Base-by-base conservation (phyloP, 2,113 vertebrate species). In the Aldabrachelys gigantea region DNA sequence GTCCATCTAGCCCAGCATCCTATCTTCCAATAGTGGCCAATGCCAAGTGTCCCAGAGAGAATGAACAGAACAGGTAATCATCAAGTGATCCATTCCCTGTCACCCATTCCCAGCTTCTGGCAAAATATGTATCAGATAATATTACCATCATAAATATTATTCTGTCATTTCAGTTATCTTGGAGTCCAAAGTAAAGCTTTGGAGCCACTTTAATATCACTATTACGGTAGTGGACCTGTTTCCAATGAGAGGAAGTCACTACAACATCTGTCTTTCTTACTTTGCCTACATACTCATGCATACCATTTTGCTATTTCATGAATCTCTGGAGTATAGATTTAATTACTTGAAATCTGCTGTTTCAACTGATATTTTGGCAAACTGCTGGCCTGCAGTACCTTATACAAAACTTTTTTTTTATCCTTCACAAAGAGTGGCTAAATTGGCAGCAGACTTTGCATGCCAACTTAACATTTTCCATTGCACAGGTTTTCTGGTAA, bases 311-410 rank as follows among this genome's bases (percentile, higher is more conserved):
- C 82, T 95, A 24, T 79, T 84, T 95, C 35, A 80, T 88, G 80
- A 89, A 69, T 91, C 93, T 92, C 93, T 92, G 82, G 84, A 85
- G 89, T 85, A 38, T 79, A 88, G 80, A 95, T 92, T 89, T 97
- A 95, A 93, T 94, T 91, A 79, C 54, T 83, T 96, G 90, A 94
- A 97, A 95, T 62, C 53, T 90, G 90, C 89, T 91, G 88, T 96
- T 97, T 81, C 91, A 95, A 56, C 78, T 88, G 87, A 44, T 92
- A 65, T 65, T 94, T 89, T 95, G 91, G 96, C 89, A 96, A 95
- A 62, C 72, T 91, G 53, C 78, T 95, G 79, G 84, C 25, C 78
- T 88, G 44, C 56, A 80, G 27, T 88, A 90, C 24, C 14, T 89
- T 91, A 75, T 65, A 35, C 80, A 90, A 92, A 35, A 75, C 10